Base-by-base conservation (phyloP, 2,113 vertebrate species). In the Hemibagrus wyckioides region DNA sequence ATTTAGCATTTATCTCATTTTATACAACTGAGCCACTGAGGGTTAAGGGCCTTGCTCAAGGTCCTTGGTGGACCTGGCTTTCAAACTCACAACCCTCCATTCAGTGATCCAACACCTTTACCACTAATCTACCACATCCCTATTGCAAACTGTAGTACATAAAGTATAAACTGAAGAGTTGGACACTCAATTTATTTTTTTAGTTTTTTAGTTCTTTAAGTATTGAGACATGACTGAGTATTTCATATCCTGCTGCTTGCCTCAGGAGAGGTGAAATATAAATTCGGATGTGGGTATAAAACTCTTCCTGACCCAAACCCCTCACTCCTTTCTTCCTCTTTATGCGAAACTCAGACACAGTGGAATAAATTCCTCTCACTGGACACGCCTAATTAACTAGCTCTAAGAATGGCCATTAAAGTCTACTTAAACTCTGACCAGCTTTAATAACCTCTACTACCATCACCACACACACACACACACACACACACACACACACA, bases 351-450 rank as follows among this genome's bases (percentile, higher is more conserved):
- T 44, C 80, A 80, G 54, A 25, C 59, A 19, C 63, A 4, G 89
- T 91, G 85, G 77, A 94, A 94, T 93, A 90, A 94, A 94, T 93
- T 65, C 28, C 89, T 77, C 88, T 92, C 94, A 91, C 93, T 92
- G 92, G 88, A 95, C 94, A 92, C 85, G 19, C 93, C 94, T 95
- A 97, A 98, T 98, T 97, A 97, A 95, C 95, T 92, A 90, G 80
- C 92, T 91, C 93, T 92, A 92, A 93, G 91, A 86, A 87, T 86
- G 88, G 90, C 90, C 86, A 87, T 89, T 92, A 93, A 90, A 88
- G 89, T 54, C 75, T 87, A 76, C 80, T 89, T 86, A 82, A 89
- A 89, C 84, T 73, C 67, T 89, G 88, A 89, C 82, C 86, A 69
- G 86, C 82, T 85, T 41, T 88, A 90, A 89, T 89, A 89, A 85